Percentiles rank a stretch among this genome's conserved stretches.
These are phyloP conservation scores for Parasteatoda tepidariorum DNA, from an alignment of 1,140 invertebrate species.

Conservation along the genomic window DNA sequence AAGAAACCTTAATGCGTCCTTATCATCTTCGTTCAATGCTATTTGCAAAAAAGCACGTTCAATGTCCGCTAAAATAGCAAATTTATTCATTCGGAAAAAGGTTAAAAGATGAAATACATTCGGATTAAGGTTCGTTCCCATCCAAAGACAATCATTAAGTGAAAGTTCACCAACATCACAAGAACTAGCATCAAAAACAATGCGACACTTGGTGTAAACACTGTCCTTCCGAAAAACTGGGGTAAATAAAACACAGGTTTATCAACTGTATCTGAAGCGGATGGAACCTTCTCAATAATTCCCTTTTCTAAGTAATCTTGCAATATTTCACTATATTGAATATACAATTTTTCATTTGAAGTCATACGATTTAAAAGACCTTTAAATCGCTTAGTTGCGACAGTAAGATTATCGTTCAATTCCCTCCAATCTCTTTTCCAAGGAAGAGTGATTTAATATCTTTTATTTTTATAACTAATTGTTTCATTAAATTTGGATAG, in stretches of 20 bases:
- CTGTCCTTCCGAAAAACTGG: not conserved
- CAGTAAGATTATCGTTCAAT: not conserved
- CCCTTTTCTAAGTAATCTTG: not conserved
- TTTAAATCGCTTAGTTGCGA: not conserved
- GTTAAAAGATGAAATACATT: too few species aligned
- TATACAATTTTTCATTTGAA: not conserved
- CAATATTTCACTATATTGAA: not conserved
- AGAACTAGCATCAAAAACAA: not conserved
- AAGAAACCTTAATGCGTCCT: not conserved
- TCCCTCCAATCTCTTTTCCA: not conserved
- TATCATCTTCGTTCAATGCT: not conserved
- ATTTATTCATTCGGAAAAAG: not conserved
- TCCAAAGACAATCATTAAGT: not conserved
- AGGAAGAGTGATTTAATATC: not conserved
- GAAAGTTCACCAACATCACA: not conserved
- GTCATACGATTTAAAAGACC: not conserved
- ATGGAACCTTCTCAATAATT: not conserved
- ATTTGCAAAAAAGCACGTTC: not conserved
- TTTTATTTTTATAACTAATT: not conserved
- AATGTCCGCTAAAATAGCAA: not conserved
- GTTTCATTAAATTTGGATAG: not conserved
- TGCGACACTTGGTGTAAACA: not conserved
- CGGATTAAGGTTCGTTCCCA: conserved; percentile 1
- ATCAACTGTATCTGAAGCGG: not conserved
- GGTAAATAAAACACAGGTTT: not conserved